Evolutionary conservation across 23 tunicate genomes (phyloP).

Genomic region (Pegea sp.): DNA sequence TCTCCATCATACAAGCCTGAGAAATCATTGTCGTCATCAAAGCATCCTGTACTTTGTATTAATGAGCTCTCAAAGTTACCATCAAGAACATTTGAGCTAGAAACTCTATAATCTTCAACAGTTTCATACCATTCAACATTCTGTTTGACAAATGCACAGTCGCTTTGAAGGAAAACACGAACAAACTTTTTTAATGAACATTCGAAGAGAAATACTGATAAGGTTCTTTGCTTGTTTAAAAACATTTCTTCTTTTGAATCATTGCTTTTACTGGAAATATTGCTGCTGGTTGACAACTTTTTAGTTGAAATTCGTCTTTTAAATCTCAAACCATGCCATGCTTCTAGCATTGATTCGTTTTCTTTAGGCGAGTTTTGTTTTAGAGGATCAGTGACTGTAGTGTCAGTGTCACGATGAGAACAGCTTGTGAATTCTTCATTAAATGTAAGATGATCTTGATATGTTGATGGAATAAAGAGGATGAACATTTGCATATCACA

Average conservation of each 20-base stretch:
- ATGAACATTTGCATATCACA: conserved; percentile 45
- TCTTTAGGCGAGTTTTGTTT: background rate
- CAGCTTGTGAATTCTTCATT: no score
- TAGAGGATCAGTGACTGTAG: background rate
- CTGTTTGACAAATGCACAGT: background rate
- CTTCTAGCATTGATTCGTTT: background rate
- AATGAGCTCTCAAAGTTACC: background rate
- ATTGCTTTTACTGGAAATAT: background rate
- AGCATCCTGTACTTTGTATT: background rate
- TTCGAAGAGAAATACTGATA: background rate
- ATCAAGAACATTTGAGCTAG: background rate
- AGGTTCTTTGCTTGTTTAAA: background rate
- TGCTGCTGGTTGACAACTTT: background rate
- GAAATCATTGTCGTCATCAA: background rate
- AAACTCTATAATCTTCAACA: background rate
- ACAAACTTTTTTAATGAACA: background rate
- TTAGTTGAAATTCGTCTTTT: no score
- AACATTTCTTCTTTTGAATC: background rate
- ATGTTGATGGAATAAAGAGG: conserved; percentile 38
- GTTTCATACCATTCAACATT: background rate
- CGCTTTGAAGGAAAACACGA: background rate
- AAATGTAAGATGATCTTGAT: conserved; percentile 12
- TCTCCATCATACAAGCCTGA: background rate
- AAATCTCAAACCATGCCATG: no score
- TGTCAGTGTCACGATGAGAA: background rate